These are phyloP conservation scores for Nomada ruficornis DNA, from an alignment of 2,888 invertebrate species.

Conservation along the genomic window DNA sequence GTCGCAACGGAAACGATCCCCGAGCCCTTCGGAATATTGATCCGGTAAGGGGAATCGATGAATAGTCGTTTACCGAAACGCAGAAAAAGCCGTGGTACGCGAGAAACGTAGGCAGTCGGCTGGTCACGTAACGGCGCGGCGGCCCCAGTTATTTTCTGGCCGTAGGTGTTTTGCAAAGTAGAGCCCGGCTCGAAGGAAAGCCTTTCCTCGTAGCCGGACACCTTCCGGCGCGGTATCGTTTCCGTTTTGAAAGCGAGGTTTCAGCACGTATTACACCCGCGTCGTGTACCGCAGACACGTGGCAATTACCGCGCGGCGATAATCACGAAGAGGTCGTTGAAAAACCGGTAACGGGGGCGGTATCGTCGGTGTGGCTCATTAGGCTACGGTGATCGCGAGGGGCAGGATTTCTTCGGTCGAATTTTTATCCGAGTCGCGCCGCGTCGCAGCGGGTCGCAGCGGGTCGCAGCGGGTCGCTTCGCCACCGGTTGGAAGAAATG, in stretches of 20 bases:
- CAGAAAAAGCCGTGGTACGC: constrained; percentile 18
- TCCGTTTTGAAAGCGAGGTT: constrained; percentile 80
- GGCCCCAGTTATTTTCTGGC: constrained; percentile 39
- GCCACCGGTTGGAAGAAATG: not conserved
- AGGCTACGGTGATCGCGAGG: constrained; percentile 5
- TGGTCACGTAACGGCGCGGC: constrained; percentile 44
- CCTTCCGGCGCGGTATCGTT: constrained; percentile 82
- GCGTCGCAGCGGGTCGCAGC: too few relatives aligned
- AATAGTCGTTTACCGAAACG: constrained; percentile 33
- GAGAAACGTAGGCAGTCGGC: not conserved
- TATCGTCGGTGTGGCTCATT: constrained; percentile 60
- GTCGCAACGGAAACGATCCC: too few relatives aligned
- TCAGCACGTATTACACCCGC: constrained; percentile 74
- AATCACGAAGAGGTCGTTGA: constrained; percentile 61
- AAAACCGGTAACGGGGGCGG: constrained; percentile 63
- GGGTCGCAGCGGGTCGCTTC: too few relatives aligned
- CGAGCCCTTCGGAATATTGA: not conserved
- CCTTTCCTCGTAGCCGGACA: constrained; percentile 80
- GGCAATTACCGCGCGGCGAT: constrained; percentile 68
- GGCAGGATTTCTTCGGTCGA: not conserved
- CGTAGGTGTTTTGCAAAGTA: constrained; percentile 44
- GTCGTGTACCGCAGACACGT: constrained; percentile 61
- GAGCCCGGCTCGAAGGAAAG: constrained; percentile 72
- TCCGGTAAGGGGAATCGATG: constrained; percentile 12
- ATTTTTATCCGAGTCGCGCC: constrained; percentile 11